Evolutionary conservation across 2,113 vertebrate species (phyloP).

Genomic region (Puma concolor): DNA sequence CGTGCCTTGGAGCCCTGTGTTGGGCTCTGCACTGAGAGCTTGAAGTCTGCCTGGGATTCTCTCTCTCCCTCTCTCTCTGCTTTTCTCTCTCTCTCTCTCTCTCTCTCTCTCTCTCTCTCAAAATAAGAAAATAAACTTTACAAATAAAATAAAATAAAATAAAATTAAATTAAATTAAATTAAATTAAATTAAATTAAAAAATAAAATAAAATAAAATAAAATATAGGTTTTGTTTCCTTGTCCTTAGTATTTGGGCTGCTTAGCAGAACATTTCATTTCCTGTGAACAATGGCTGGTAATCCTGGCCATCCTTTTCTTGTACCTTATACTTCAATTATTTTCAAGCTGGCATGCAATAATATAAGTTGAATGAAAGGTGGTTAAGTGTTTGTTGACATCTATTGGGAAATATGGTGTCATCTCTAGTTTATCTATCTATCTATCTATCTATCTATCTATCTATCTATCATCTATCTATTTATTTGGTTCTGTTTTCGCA

Average conservation of each 20-base stretch:
- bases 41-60: too few species aligned
- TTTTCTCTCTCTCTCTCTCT: too few species aligned
- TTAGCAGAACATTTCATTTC: constrained; percentile 61
- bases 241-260: constrained; percentile 12
- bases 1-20: too few species aligned
- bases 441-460: constrained; percentile 5
- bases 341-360: constrained; percentile 25
- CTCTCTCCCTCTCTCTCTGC: too few species aligned
- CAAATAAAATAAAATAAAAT: too few species aligned
- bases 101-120: too few species aligned
- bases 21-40: too few species aligned
- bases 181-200: too few species aligned
- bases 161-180: too few species aligned
- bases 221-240: constrained; percentile 38
- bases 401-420: constrained; percentile 44
- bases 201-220: too few species aligned
- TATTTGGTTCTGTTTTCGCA: constrained; percentile 3
- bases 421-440: constrained; percentile 25
- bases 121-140: too few species aligned
- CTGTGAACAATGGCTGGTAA: constrained; percentile 46
- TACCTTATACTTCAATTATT: constrained; percentile 44
- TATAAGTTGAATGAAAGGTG: constrained; percentile 42
- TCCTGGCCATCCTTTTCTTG: constrained; percentile 9
- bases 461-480: background rate
- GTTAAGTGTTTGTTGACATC: constrained; percentile 45